Percentiles rank a stretch among this genome's conserved stretches.
phyloP scores from a whole-genome alignment of 2,113 vertebrate species.

The Takifugu flavidus region DNA sequence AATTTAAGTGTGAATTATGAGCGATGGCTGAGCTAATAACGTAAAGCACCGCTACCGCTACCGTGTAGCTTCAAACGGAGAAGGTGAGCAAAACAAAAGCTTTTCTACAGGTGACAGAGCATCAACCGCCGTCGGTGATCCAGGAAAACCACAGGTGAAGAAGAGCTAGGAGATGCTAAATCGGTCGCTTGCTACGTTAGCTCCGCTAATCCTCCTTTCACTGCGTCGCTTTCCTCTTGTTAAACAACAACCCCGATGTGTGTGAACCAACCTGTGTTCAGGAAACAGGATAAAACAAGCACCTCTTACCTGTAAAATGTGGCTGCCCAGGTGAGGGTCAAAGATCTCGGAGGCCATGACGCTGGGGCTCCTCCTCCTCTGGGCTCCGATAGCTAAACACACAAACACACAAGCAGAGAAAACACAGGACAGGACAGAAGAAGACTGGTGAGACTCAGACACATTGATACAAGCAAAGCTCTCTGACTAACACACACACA shows the following conservation, averaged over 20 bases:
- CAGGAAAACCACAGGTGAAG: no score
- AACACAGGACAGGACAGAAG: conserved; percentile 72
- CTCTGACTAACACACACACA: conserved; percentile 30
- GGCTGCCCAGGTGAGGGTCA: conserved; percentile 97
- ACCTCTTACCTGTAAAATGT: conserved; percentile 93
- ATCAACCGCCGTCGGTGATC: no score
- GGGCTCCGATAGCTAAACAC: conserved; percentile 90
- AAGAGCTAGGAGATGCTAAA: no score
- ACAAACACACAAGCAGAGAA: conserved; percentile 46
- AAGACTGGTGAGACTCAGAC: conserved; percentile 72
- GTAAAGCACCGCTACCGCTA: conserved; percentile 35
- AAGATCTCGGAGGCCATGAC: conserved; percentile 90
- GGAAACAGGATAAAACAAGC: no score
- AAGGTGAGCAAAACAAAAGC: conserved; percentile 13
- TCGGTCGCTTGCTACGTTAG: no score
- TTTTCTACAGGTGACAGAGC: neutral
- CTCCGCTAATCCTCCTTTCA: no score
- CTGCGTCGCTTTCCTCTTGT: no score
- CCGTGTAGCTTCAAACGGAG: conserved; percentile 17
- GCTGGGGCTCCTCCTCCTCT: conserved; percentile 91
- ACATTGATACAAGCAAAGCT: conserved; percentile 70
- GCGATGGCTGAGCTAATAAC: conserved; percentile 42
- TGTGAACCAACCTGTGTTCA: neutral
- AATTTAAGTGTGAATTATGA: conserved; percentile 38
- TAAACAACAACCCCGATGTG: no score